Base-by-base conservation (phyloP, 2,113 vertebrate species). In the Microcebus tavaratra region DNA sequence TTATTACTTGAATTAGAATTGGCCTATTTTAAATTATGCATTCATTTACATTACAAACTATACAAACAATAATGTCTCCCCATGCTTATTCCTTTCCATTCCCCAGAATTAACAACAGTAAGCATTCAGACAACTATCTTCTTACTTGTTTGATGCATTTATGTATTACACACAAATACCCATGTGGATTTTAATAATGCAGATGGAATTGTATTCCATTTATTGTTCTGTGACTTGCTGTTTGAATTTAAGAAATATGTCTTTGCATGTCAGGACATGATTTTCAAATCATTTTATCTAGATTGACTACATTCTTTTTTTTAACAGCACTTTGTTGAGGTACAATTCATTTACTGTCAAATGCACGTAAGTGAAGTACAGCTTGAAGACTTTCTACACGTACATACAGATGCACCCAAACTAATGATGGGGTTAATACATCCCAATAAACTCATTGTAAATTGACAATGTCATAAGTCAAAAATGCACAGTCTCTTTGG, bases 261-360 rank as follows among this genome's bases (percentile, higher is more conserved):
- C 61, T 88, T 91, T 91, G 63, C 59, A 79, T 87, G 15, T 88
- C 48, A 95, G 91, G 42, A 80, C 59, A 73, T 83, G 57, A 85
- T 57, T 89, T 92, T 92, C 81, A 92, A 84, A 84, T 84, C 65
- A 72, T 15, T 94, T 61, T 94, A 88, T 89, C 65, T 53, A 94
- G 50, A 57, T 25, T 88, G n/a, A 84, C 57, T 80, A 45, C 21
- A 68, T 73, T 82, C 14, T 87, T 85, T 80, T 80, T 92, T 76
- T 73, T 20, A 82, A 76, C 6, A 78, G 14, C 78, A 48, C n/a
- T 93, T 67, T 55, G 27, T 88, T 80, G 18, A 94, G 21, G 63
- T 79, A 79, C 55, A 50, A 85, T 67, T 87, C 86, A 92, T 85
- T 61, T 61, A 70, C 12, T 84, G 14, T 84, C 25, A 75, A 84